These are phyloP conservation scores for Amblyjoppa fuscipennis DNA, from an alignment of 2,888 invertebrate species.

Conservation along the genomic window DNA sequence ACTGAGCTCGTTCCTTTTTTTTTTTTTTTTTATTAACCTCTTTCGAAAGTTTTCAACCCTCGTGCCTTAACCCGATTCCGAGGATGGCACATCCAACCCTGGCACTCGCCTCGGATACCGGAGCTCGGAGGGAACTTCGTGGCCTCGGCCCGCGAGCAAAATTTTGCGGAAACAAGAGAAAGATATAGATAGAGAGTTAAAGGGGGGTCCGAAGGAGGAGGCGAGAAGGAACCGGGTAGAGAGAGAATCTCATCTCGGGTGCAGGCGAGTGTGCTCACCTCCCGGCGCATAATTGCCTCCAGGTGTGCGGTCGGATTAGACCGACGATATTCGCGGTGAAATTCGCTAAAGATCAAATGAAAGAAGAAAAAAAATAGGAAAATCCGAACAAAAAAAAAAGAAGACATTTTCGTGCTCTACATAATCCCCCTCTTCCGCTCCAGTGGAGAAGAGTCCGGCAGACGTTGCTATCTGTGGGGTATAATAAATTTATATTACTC, in stretches of 20 bases:
- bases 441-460: background rate
- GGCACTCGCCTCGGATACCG: conserved; percentile 3
- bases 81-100: conserved; percentile 17
- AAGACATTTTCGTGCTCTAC: conserved; percentile 4
- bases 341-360: conserved; percentile 36
- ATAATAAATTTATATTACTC: conserved; percentile 10
- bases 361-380: background rate
- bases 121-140: conserved; percentile 44
- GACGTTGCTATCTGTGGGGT: background rate
- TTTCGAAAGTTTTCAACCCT: conserved; percentile 53
- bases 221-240: background rate
- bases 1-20: conserved; percentile 11
- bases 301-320: conserved; percentile 53
- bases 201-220: background rate
- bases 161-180: conserved; percentile 47
- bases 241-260: conserved; percentile 46
- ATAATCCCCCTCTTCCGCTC: conserved; percentile 3
- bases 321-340: conserved; percentile 13
- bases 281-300: conserved; percentile 46
- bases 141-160: conserved; percentile 29
- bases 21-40: conserved; percentile 51
- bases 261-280: conserved; percentile 27
- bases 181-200: conserved; percentile 31
- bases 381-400: background rate
- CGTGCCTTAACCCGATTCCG: conserved; percentile 56